Evolutionary conservation across 2,888 invertebrate genomes (phyloP), one percentile per base, ranked within the genome.

Genomic region (Acrobasis suavella): DNA sequence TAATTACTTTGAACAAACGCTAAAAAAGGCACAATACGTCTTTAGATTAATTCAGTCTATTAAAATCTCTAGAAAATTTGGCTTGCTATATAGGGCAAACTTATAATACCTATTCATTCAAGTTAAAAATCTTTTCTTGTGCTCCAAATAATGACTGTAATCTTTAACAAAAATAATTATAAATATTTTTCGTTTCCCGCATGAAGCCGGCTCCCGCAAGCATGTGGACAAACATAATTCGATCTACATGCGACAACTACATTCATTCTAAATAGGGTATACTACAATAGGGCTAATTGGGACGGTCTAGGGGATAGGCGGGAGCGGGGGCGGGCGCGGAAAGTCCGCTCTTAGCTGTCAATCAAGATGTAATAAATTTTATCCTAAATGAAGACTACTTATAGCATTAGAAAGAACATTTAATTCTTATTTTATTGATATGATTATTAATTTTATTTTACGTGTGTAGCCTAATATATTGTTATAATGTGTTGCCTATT

Each of bases 141-240:
- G n/a, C 12, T 14, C 3, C 46, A 14, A 14, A 46, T 46, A 46
- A 46, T 46, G 12, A 46, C 46, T n/a, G 46, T 46, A 46, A 46
- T 14, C 14, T 52, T 32, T 14, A 9, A 14, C 15, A 17, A 22
- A 54, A 54, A 54, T 15, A 38, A 54, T 54, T 54, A 54, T 14
- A 54, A 54, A n/a, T 14, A 54, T 54, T 54, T 38, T 38, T 15
- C 17, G 37, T 32, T 15, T 10, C 55, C 55, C 55, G 55, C 56
- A 56, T 17, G n/a, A n/a, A 32, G 5, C 52, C n/a, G 17, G 42
- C 42, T 2, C 39, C 56, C 22, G 42, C 56, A 51, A 60, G 51
- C 60, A 60, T 60, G 60, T 60, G 60, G 51, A 51, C 60, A 60
- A 60, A 60, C 60, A 60, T 51, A 60, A 60, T 60, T 60, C 60